These are phyloP conservation scores for Coccyzus lansbergi DNA, from an alignment of 2,797 vertebrate genomes.

Conservation along the genomic window DNA sequence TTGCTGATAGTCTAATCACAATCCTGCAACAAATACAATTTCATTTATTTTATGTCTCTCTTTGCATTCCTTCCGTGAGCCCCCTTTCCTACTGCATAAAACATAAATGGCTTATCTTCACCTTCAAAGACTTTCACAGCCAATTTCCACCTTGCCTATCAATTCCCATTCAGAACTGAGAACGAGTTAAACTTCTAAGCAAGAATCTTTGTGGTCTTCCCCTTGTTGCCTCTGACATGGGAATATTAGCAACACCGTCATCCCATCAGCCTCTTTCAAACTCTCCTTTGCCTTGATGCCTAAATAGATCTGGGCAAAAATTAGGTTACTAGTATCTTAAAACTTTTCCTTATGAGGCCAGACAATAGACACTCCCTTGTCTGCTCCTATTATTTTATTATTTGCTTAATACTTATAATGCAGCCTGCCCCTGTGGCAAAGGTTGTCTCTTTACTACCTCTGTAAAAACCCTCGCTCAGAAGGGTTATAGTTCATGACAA, in stretches of 20 bases:
- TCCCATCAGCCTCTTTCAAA: neutral
- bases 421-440: neutral
- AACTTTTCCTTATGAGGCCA: neutral
- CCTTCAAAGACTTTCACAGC: conserved; percentile 19
- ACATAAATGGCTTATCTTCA: conserved; percentile 46
- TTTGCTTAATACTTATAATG: neutral
- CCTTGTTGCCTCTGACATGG: neutral
- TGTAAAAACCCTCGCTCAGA: neutral
- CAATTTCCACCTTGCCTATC: neutral
- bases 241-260: neutral
- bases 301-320: neutral
- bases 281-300: neutral
- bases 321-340: neutral
- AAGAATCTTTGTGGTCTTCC: neutral
- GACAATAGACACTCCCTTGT: neutral
- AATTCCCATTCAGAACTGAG: neutral
- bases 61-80: neutral
- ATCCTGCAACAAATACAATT: neutral
- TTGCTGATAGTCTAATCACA: neutral
- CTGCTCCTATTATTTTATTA: neutral
- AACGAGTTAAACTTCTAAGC: neutral
- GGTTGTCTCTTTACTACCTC: rapidly evolving
- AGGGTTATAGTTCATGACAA: neutral
- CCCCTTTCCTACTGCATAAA: conserved; percentile 35
- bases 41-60: conserved; percentile 9